Percentiles rank a stretch among this genome's conserved stretches.
These are phyloP conservation scores for human (Homo sapiens) DNA, from an alignment of 2,113 vertebrate species.

Conservation along the genomic window DNA sequence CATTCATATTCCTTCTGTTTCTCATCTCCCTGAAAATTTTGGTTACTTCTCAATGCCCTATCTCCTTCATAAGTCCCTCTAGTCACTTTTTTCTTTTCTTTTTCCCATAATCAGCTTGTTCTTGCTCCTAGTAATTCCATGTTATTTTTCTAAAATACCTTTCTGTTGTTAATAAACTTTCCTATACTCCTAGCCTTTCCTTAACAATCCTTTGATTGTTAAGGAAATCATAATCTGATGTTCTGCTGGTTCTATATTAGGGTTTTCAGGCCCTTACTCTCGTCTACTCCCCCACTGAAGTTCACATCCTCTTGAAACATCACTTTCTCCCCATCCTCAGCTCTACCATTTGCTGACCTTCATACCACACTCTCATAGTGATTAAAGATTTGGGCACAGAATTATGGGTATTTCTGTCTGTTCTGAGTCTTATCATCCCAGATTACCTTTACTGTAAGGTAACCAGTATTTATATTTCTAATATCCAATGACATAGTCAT, in stretches of 20 bases:
- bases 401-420: background rate
- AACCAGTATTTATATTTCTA: background rate
- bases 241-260: background rate
- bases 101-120: background rate
- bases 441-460: background rate
- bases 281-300: background rate
- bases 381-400: background rate
- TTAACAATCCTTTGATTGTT: background rate
- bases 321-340: background rate
- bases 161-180: background rate
- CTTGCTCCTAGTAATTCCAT: background rate
- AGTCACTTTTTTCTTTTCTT: background rate
- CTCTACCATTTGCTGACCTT: background rate
- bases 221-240: background rate
- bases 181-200: background rate
- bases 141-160: background rate
- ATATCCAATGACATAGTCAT: background rate
- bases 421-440: background rate
- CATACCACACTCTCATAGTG: background rate
- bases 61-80: background rate
- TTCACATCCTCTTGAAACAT: background rate
- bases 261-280: background rate
- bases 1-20: background rate
- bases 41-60: background rate
- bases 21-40: background rate